A percentile compares a stretch with the other conserved stretches of the same genome.
Evolutionary conservation across 2,888 invertebrate species (phyloP).

Genomic region (Drosophila mimica): DNA sequence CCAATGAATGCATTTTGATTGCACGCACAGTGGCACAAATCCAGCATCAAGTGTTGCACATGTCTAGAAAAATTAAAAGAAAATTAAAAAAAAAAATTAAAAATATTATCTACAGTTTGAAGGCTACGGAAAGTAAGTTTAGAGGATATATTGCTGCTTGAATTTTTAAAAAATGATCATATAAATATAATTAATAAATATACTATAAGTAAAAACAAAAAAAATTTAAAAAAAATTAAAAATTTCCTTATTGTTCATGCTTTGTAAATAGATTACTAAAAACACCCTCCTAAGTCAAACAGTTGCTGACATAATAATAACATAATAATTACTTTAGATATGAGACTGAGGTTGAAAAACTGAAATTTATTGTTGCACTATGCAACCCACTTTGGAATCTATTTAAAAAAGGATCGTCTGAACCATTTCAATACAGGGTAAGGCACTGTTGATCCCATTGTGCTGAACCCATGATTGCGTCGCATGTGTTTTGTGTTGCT

Average conservation of each 20-base stretch:
- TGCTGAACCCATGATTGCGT: conserved; percentile 38
- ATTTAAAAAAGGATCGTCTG: background rate
- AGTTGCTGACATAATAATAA: background rate
- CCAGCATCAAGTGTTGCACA: background rate
- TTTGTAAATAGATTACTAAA: background rate
- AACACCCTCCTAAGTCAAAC: background rate
- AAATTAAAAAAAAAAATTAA: background rate
- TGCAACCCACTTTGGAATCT: background rate
- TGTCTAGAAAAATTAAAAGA: background rate
- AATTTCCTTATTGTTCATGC: background rate
- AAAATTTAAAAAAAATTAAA: background rate
- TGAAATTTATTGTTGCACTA: background rate
- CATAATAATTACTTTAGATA: background rate
- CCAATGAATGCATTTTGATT: conserved; percentile 72
- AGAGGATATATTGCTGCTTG: no score
- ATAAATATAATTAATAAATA: background rate
- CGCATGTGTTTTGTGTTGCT: conserved; percentile 56
- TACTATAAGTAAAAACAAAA: fast-evolving
- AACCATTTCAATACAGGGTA: background rate
- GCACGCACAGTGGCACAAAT: conserved; percentile 49
- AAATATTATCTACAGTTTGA: background rate
- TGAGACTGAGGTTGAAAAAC: background rate
- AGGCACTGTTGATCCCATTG: conserved; percentile 5
- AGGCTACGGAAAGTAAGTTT: background rate
- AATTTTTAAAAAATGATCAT: no score